Evolutionary conservation across 2,113 vertebrate species (phyloP).

Genomic region (Australoheros scitulus): DNA sequence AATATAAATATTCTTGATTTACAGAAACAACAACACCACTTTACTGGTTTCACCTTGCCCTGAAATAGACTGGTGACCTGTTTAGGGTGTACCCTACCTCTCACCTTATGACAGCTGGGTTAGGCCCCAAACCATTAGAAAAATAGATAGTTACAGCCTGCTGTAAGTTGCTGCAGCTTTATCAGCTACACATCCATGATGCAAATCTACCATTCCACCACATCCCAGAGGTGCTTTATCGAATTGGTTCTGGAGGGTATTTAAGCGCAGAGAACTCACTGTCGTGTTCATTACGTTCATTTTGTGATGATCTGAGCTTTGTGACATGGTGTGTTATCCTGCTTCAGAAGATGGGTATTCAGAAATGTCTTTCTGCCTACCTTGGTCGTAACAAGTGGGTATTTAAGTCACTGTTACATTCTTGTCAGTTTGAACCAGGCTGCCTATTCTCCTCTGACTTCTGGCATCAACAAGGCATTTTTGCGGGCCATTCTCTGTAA

Average conservation of each 20-base stretch:
- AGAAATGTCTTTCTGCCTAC: background rate
- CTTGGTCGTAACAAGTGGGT: background rate
- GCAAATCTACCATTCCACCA: background rate
- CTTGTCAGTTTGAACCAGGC: background rate
- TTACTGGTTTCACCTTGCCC: background rate
- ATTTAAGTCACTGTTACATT: background rate
- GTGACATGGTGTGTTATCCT: too few relatives aligned
- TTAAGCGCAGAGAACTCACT: background rate
- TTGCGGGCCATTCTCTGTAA: background rate
- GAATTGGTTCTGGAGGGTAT: background rate
- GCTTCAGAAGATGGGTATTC: background rate
- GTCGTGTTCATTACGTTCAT: too few relatives aligned
- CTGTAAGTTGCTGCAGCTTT: background rate
- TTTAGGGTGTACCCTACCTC: background rate
- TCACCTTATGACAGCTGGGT: background rate
- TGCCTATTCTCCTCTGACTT: background rate
- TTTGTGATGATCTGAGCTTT: background rate
- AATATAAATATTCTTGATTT: background rate
- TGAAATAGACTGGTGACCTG: background rate
- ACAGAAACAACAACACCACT: background rate
- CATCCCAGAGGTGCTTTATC: background rate
- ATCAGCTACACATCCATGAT: background rate
- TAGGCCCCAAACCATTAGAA: background rate
- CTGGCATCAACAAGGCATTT: background rate
- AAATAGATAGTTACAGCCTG: background rate